Base-by-base conservation (phyloP, 2,797 vertebrate genomes). In the Pseudocheirus occidentalis region DNA sequence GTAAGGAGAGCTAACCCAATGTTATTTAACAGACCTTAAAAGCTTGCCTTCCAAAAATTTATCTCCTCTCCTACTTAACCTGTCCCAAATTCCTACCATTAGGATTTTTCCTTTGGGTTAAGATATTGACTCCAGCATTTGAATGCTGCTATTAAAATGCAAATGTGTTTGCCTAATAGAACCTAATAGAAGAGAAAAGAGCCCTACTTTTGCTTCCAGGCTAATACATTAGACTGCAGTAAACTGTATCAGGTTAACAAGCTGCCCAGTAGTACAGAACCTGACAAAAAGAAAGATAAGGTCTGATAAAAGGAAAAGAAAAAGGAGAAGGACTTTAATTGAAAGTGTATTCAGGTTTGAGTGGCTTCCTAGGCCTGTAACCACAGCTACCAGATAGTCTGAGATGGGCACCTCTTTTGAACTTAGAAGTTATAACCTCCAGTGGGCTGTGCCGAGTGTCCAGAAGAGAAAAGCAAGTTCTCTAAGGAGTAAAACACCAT, bases 71-170 rank as follows among this genome's bases (percentile, higher is more conserved):
- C 66, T 81, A 24, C 21, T 81, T 46, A 81, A 81, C 66, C 59
- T 40, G 66, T 81, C 66, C 66, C n/a, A 81, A 81, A 81, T 81
- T 46, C n/a, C 62, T 55, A 93, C 50, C 87, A 31, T 18, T 34
- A 90, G 14, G 6, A 1, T 46, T 34, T 90, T 93, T 95, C 87
- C 94, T 94, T 92, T 95, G 62, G 73, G 34, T 87, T 31, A 81
- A 94, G 14, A 6, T 81, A 81, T 81, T 81, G 11, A 0, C 0
- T 96, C 34, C 95, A 54, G 10, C 62, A 66, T 94, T 40, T 81
- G n/a, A 81, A 81, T 81, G 7, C 66, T 46, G 66, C 66, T 81
- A 81, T 81, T 81, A 81, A 81, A 81, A 81, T 81, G 66, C 66
- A 40, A 81, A 81, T 81, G 66, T 21, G n/a, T 40, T 81, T 81